A percentile compares a stretch with the other conserved stretches of the same genome.
phyloP scores from a whole-genome alignment of 2,888 invertebrate genomes.

The Idaea dimidiata region DNA sequence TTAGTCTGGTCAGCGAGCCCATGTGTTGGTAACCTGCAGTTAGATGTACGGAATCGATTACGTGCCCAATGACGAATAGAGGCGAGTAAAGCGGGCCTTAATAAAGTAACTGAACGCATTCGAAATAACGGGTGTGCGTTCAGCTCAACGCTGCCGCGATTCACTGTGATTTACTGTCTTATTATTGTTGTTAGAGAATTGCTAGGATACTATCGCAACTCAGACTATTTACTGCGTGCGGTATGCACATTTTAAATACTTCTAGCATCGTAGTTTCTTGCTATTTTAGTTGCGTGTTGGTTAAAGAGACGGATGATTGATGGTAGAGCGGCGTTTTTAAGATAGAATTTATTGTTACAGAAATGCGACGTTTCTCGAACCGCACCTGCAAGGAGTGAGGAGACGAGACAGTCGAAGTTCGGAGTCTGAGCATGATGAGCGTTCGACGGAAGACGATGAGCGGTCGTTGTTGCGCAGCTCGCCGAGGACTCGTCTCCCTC shows the following conservation, averaged over 20 bases:
- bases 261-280: neutral
- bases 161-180: neutral
- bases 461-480: slow-evolving; percentile 67
- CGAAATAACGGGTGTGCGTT: slow-evolving; percentile 13
- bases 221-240: neutral
- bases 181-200: neutral
- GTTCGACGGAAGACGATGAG: slow-evolving; percentile 75
- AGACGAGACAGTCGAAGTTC: slow-evolving; percentile 73
- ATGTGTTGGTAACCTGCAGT: slow-evolving; percentile 50
- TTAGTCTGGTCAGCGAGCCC: slow-evolving; percentile 64
- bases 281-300: neutral
- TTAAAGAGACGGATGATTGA: neutral
- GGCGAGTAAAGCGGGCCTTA: slow-evolving; percentile 14
- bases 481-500: slow-evolving; percentile 68
- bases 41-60: slow-evolving; percentile 53
- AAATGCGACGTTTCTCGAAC: slow-evolving; percentile 88
- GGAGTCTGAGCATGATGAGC: slow-evolving; percentile 75
- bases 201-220: neutral
- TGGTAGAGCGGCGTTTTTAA: neutral
- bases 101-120: slow-evolving; percentile 25
- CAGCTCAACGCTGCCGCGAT: slow-evolving; percentile 1
- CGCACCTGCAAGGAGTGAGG: slow-evolving; percentile 84
- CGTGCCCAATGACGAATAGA: slow-evolving; percentile 32
- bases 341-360: slow-evolving; percentile 74
- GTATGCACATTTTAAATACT: neutral